Evolutionary conservation across 2,797 vertebrate genomes (phyloP).

Genomic region (Trematomus bernacchii): DNA sequence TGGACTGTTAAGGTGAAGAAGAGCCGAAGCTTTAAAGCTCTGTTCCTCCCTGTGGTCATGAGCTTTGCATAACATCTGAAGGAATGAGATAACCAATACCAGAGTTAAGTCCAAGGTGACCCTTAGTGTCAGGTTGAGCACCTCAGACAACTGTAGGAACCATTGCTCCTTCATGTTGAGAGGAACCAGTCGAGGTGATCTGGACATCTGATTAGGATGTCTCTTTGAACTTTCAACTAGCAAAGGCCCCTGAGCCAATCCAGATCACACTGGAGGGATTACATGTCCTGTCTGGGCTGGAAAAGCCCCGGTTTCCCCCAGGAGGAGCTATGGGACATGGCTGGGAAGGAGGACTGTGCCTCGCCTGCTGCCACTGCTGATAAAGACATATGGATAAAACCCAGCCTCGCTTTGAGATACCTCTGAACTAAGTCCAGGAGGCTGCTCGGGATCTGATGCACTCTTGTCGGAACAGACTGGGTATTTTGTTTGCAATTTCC

Average conservation of each 20-base stretch:
- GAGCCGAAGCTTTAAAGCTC: not conserved
- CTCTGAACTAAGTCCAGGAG: slow-evolving; percentile 48
- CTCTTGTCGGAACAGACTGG: slow-evolving; percentile 42
- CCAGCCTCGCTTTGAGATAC: slow-evolving; percentile 43
- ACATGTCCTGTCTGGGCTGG: slow-evolving; percentile 47
- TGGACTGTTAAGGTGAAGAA: not conserved
- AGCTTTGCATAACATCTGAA: too few relatives aligned
- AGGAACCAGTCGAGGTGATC: slow-evolving; percentile 8
- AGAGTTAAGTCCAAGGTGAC: not conserved
- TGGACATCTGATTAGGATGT: slow-evolving; percentile 32
- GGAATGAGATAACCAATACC: too few relatives aligned
- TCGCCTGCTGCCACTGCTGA: slow-evolving; percentile 53
- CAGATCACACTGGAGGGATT: slow-evolving; percentile 43
- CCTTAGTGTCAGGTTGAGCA: not conserved
- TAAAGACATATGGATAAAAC: slow-evolving; percentile 62
- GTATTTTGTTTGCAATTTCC: slow-evolving; percentile 51
- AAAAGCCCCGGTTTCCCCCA: slow-evolving; percentile 42
- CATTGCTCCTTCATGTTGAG: not conserved
- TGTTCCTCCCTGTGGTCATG: not conserved
- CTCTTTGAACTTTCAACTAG: slow-evolving; percentile 51
- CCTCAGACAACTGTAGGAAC: not conserved
- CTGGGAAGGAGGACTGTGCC: slow-evolving; percentile 24
- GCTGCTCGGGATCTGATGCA: slow-evolving; percentile 30
- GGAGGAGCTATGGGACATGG: slow-evolving; percentile 42
- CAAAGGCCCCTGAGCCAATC: slow-evolving; percentile 43